Base-by-base conservation (phyloP, 2,113 vertebrate genomes). In the Dasyurus viverrinus region DNA sequence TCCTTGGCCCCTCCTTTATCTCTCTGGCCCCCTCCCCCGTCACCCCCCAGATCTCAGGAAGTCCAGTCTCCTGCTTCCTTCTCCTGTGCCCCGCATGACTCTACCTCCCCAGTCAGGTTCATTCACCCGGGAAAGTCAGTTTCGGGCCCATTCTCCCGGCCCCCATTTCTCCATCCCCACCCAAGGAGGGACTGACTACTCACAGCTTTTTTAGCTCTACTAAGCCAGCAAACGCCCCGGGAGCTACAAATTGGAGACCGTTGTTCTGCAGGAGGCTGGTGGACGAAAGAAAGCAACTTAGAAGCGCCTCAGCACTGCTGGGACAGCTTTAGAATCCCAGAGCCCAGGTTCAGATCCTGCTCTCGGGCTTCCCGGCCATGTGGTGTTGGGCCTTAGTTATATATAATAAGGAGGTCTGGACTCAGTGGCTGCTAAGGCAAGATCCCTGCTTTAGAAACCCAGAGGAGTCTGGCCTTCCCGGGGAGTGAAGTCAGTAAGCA, bases 201-300 rank as follows among this genome's bases (percentile, higher is more conserved):
- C 55, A 98, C 95, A 98, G 36, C 93, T 91, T 98, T 92, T 93
- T 97, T 7, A 98, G 96, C 47, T 97, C 93, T 48, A 53, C 96
- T 53, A 98, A 97, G 54, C 97, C 97, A 90, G 97, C 94, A 84
- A 98, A 98, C 3, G 98, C 97, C 90, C 57, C 94, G 47, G 55
- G 91, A 7, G 96, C 96, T 89, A 98, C 96, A 0, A 76, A n/a
- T 16, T 25, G 36, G 42, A 98, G 97, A 47, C 54, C 94, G 93
- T 98, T 98, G 92, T 97, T 97, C 53, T 98, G 98, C 60, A 99
- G 93, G 90, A 98, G 95, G 4, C 96, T 98, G n/a, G n/a, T 76
- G 24, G 52, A 42, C 42, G 92, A 60, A 42, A 89, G 16, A 91
- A n/a, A 91, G 50, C 8, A 52, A 52, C 50, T 26, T 76, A 42